Percentiles rank a stretch among this genome's conserved stretches.
These are phyloP conservation scores for Circaetus gallicus DNA, from an alignment of 2,113 vertebrate genomes.

Conservation along the genomic window DNA sequence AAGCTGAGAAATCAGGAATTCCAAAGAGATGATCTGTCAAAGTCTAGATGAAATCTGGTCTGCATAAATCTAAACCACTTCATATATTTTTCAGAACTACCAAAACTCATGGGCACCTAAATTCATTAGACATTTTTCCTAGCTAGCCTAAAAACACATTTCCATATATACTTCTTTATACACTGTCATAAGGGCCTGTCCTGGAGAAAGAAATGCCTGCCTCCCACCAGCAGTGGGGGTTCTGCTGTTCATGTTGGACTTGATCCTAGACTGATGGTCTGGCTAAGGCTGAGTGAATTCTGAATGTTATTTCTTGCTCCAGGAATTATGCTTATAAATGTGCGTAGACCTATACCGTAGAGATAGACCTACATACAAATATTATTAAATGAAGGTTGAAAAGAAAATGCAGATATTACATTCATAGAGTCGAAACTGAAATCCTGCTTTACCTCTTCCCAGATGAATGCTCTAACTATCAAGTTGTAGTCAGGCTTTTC, in stretches of 20 bases:
- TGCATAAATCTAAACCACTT: not conserved
- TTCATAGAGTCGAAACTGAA: not conserved
- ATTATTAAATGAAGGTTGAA: not conserved
- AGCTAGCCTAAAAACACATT: not conserved
- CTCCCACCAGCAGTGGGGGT: not conserved
- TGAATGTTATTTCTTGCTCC: not conserved
- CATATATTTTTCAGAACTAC: not conserved
- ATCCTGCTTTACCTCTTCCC: not conserved
- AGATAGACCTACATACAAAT: not conserved
- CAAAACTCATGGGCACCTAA: not conserved
- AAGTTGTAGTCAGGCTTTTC: not conserved
- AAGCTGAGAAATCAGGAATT: not conserved
- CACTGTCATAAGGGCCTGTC: accelerated
- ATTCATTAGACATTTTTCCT: not conserved
- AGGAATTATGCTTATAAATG: not conserved
- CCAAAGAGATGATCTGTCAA: not conserved
- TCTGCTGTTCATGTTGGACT: not conserved
- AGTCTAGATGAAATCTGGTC: not conserved
- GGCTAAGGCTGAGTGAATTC: not conserved
- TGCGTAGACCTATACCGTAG: too few species aligned
- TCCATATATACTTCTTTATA: not conserved
- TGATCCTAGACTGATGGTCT: not conserved
- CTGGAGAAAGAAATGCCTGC: not conserved
- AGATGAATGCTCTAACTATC: not conserved
- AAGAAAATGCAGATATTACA: not conserved